Conservation (phyloP, 2,113 vertebrate species). For the Istiophorus platypterus region DNA sequence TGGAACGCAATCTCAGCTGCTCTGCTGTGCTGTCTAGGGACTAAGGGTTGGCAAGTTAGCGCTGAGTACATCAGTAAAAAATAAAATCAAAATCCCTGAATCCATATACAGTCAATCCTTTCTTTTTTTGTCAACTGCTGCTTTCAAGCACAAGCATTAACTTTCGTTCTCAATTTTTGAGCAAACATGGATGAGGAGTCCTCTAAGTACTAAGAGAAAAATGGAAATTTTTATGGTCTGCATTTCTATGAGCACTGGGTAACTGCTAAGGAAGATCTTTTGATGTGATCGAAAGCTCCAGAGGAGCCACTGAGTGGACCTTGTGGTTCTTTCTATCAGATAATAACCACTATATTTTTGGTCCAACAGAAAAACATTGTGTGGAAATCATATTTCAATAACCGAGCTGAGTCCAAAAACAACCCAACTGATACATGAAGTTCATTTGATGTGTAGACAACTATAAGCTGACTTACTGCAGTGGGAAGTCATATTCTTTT, state of each 20-base stretch:
- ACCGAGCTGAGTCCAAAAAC: background rate
- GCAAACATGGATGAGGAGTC: background rate
- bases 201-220: background rate
- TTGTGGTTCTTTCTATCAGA: background rate
- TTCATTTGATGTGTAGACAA: background rate
- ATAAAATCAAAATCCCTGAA: background rate
- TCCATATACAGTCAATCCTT: background rate
- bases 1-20: conserved; percentile 91
- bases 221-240: background rate
- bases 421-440: background rate
- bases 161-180: background rate
- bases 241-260: background rate
- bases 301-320: background rate
- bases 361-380: conserved; percentile 1
- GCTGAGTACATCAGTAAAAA: conserved; percentile 9
- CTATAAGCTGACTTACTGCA: background rate
- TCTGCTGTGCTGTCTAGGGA: conserved; percentile 94
- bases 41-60: conserved; percentile 79
- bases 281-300: background rate
- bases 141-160: background rate
- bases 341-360: background rate
- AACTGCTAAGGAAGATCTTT: background rate
- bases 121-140: background rate
- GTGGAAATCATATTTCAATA: background rate
- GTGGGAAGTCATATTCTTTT: background rate